phyloP scores from a whole-genome alignment of 1,140 invertebrate genomes.

The Galendromus occidentalis region DNA sequence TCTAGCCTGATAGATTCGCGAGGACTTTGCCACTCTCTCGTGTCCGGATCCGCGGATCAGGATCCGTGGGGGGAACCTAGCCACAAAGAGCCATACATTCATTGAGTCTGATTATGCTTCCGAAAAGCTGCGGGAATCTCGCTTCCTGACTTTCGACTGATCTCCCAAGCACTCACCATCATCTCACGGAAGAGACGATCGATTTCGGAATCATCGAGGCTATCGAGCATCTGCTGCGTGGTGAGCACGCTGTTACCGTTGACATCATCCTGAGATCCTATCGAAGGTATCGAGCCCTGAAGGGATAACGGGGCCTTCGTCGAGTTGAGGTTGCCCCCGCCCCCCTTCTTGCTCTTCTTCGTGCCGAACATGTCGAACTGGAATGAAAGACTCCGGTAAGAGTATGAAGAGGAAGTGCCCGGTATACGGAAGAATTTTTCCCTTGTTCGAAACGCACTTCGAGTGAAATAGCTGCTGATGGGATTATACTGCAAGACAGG shows the following conservation, averaged over 20 bases:
- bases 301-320: conserved; percentile 3
- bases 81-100: neutral
- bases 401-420: no score
- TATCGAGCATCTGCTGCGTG: neutral
- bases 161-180: neutral
- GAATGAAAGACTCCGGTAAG: neutral
- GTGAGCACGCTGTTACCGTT: neutral
- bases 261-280: neutral
- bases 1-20: neutral
- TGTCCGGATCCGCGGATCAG: neutral
- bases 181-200: neutral
- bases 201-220: neutral
- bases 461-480: no score
- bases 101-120: neutral
- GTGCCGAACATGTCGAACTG: conserved; percentile 9
- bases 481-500: no score
- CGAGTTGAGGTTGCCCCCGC: neutral
- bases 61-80: neutral
- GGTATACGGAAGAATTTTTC: no score
- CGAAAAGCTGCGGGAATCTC: neutral
- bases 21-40: neutral
- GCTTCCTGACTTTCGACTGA: neutral
- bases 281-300: neutral
- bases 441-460: no score
- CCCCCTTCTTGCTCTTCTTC: conserved; percentile 5